These are phyloP conservation scores for Leptodirus hochenwartii DNA, from an alignment of 2,888 invertebrate species.

Conservation along the genomic window DNA sequence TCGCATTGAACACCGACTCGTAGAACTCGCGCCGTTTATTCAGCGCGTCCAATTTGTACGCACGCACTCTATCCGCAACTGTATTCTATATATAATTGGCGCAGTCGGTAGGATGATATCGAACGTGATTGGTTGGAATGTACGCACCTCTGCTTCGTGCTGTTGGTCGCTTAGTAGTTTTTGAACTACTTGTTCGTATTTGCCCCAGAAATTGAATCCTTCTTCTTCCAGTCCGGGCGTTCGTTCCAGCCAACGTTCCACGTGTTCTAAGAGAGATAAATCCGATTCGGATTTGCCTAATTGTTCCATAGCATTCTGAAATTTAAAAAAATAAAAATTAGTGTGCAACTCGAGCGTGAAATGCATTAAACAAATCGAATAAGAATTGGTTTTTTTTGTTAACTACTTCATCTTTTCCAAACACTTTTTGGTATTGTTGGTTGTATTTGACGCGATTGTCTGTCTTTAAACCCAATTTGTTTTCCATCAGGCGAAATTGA, in stretches of 20 bases:
- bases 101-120: too few species aligned
- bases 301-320: constrained; percentile 30
- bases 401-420: constrained; percentile 51
- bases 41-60: constrained; percentile 51
- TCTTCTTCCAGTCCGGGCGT: constrained; percentile 77
- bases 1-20: constrained; percentile 74
- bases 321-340: constrained; percentile 6
- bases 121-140: too few species aligned
- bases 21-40: constrained; percentile 70
- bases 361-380: not conserved
- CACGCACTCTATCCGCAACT: constrained; percentile 24
- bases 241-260: constrained; percentile 85
- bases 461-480: constrained; percentile 67
- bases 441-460: constrained; percentile 87
- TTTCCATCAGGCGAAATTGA: constrained; percentile 90
- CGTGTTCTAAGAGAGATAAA: constrained; percentile 67
- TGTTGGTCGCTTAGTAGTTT: constrained; percentile 52
- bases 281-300: constrained; percentile 56
- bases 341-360: not conserved
- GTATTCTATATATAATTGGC: constrained; percentile 12
- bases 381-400: constrained; percentile 12
- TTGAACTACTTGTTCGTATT: constrained; percentile 60
- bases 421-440: constrained; percentile 76
- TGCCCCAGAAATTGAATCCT: constrained; percentile 89
- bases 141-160: constrained; percentile 38